A percentile compares a stretch with the other conserved stretches of the same genome.
phyloP scores from a whole-genome alignment of 2,113 vertebrate species.

The Fulmarus glacialis region DNA sequence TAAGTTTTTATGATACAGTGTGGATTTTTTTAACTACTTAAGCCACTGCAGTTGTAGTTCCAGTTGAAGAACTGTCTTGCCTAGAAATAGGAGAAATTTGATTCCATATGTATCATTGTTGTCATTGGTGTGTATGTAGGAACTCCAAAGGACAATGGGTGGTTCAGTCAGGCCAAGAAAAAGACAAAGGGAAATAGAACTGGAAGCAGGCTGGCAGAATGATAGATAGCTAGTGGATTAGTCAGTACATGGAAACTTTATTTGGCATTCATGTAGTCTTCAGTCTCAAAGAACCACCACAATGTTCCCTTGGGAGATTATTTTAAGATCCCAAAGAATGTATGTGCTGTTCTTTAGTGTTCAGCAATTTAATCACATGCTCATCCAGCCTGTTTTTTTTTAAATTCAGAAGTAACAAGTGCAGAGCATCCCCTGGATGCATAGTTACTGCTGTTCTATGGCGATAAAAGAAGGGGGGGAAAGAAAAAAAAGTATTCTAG shows the following conservation, averaged over 20 bases:
- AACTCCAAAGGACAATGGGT: background rate
- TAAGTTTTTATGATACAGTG: background rate
- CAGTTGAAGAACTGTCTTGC: background rate
- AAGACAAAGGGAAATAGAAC: background rate
- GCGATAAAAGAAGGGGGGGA: background rate
- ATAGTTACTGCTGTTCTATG: background rate
- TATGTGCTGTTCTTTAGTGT: background rate
- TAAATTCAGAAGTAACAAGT: background rate
- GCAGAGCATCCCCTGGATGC: background rate
- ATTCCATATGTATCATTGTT: background rate
- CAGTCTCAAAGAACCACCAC: background rate
- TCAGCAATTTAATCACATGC: background rate
- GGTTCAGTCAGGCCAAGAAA: background rate
- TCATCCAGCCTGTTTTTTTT: background rate
- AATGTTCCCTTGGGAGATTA: conserved; percentile 48
- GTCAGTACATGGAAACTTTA: conserved; percentile 18
- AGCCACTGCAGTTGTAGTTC: background rate
- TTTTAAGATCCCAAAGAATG: conserved; percentile 50
- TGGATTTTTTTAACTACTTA: background rate
- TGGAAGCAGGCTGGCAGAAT: background rate
- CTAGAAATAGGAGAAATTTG: background rate
- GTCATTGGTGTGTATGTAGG: background rate
- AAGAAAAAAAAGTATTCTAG: background rate
- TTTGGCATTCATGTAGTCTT: background rate
- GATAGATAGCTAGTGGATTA: conserved; percentile 5